Evolutionary conservation across 2,888 invertebrate species (phyloP), one percentile per base, ranked within the genome.

Genomic region (Drosophila engyochracea): DNA sequence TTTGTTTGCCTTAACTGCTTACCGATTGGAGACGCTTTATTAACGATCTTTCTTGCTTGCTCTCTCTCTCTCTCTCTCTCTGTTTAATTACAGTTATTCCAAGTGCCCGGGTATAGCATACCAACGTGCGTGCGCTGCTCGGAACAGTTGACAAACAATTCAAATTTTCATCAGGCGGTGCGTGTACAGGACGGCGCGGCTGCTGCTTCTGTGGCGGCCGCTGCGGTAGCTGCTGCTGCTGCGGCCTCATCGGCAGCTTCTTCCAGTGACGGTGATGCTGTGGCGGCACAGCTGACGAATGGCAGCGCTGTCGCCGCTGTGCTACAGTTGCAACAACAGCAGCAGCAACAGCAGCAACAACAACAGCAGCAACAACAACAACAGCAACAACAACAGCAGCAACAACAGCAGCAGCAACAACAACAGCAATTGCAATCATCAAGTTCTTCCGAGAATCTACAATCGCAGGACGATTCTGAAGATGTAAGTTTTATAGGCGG

Each of bases 111-210:
- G 70, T 93, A 93, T 89, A 93, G 92, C 88, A 91, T 93, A 82
- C 93, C 93, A 80, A 93, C 93, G 71, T 93, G 93, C 90, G 93
- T 93, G 54, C 93, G 93, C 91, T 93, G 93, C 86, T 93, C 93
- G 47, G 93, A 93, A 80, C 93, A 93, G 90, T 90, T 93, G 84
- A 93, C 93, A 53, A 91, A 91, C 52, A 93, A 93, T 81, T 91
- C 87, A 39, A 87, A 92, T 70, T 93, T 93, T 67, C 93, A 93
- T 91, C 93, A 93, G 75, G 85, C 92, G 57, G 91, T 91, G 49
- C 83, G 93, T 63, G 82, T 80, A 79, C 76, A 71, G 66, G 81
- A 83, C 76, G 82, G 68, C 62, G 74, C 88, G 53, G 66, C 87
- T 59, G 83, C 89, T 49, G 83, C 92, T 9, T 81, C 89, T 57